Conservation (phyloP, 2,888 invertebrate genomes). For the Drosophila dives region DNA sequence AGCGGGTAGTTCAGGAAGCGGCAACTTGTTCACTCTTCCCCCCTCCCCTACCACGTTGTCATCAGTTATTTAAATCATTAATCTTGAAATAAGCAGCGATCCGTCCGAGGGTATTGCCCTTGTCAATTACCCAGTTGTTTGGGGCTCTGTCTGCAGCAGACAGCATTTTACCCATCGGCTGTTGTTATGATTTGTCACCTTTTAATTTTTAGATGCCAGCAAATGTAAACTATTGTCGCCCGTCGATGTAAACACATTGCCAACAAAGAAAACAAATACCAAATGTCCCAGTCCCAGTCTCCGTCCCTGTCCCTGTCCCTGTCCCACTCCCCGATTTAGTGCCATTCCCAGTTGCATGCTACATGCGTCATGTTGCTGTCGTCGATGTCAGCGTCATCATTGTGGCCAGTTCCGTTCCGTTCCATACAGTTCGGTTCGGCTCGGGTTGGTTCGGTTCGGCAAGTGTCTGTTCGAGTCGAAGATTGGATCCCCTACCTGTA, state of each 20-base stretch:
- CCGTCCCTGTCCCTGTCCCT: background rate
- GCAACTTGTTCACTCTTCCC: background rate
- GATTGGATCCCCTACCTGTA: slow-evolving; percentile 41
- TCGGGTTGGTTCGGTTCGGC: background rate
- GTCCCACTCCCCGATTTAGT: background rate
- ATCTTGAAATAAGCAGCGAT: background rate
- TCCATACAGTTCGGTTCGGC: background rate
- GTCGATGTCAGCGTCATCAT: slow-evolving; percentile 20
- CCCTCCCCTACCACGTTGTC: too few species aligned
- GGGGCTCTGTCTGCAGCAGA: slow-evolving; percentile 3
- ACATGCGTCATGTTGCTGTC: slow-evolving; percentile 56
- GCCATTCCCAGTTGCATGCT: slow-evolving; percentile 32
- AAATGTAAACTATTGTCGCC: slow-evolving; percentile 77
- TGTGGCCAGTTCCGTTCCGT: slow-evolving; percentile 28
- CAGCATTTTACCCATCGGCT: slow-evolving; percentile 36
- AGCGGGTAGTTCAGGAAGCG: slow-evolving; percentile 3
- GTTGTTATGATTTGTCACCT: slow-evolving; percentile 78
- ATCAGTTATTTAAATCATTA: background rate
- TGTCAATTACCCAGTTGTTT: slow-evolving; percentile 17
- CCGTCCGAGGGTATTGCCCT: slow-evolving; percentile 52
- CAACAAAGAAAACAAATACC: slow-evolving; percentile 68
- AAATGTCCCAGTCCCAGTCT: slow-evolving; percentile 11
- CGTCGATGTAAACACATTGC: slow-evolving; percentile 67
- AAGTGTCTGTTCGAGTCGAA: slow-evolving; percentile 36
- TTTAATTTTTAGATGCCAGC: slow-evolving; percentile 77